A percentile compares a stretch with the other conserved stretches of the same genome.
Conservation (phyloP, 2,113 vertebrate genomes). For the Pithys albifrons region DNA sequence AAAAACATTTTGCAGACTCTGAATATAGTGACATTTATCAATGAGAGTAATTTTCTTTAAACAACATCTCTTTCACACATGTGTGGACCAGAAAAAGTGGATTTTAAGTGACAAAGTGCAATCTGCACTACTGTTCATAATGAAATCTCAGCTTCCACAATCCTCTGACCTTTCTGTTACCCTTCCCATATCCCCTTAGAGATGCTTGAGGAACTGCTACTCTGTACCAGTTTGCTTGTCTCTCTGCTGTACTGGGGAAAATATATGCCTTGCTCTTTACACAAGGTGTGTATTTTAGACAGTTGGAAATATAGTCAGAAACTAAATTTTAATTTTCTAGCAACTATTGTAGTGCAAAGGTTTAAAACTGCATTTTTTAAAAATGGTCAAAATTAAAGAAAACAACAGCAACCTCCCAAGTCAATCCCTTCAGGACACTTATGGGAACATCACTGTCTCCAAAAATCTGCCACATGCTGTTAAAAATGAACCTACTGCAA, state of each 20-base stretch:
- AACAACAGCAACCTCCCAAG: background rate
- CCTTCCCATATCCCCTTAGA: background rate
- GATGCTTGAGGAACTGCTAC: background rate
- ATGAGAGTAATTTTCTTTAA: background rate
- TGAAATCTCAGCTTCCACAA: background rate
- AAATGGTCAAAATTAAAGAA: background rate
- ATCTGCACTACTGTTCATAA: background rate
- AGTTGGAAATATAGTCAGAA: background rate
- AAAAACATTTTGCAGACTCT: background rate
- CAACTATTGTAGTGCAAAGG: background rate
- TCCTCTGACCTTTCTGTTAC: background rate
- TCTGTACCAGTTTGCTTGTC: background rate
- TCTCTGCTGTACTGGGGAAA: background rate
- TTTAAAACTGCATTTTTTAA: accelerated
- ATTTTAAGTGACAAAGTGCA: background rate
- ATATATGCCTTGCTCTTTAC: background rate
- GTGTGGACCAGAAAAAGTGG: background rate
- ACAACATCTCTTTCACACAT: background rate
- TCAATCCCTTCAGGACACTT: background rate
- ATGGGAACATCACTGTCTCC: accelerated
- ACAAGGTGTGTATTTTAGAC: background rate
- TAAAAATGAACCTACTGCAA: background rate
- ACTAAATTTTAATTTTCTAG: background rate
- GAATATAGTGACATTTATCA: background rate
- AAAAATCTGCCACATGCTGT: background rate